phyloP scores from a whole-genome alignment of 2,797 vertebrate species.

The Ambastaia sidthimunki region DNA sequence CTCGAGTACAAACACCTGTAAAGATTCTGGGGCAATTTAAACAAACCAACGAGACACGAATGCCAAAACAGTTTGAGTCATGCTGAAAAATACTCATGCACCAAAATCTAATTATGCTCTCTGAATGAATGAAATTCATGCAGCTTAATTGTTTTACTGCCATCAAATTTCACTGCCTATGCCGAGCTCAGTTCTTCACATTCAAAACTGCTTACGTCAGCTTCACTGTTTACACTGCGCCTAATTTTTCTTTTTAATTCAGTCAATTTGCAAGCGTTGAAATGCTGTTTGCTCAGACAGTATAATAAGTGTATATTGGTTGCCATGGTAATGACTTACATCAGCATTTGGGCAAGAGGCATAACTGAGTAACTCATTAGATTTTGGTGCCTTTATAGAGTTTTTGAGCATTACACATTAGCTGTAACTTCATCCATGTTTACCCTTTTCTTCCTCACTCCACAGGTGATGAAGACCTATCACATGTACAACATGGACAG shows the following conservation, averaged over 20 bases:
- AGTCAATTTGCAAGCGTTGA: too few species aligned
- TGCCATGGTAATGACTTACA: too few species aligned
- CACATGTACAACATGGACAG: slow-evolving; percentile 99
- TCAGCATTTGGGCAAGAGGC: too few species aligned
- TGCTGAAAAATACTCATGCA: slow-evolving; percentile 11
- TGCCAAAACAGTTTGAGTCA: neutral
- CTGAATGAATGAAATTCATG: neutral
- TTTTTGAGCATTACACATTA: neutral
- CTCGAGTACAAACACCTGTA: slow-evolving; percentile 19
- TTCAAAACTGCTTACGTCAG: too few species aligned
- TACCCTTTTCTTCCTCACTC: slow-evolving; percentile 17
- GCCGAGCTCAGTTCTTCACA: too few species aligned
- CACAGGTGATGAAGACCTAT: slow-evolving; percentile 99
- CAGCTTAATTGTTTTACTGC: neutral
- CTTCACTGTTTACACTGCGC: too few species aligned
- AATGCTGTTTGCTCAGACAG: too few species aligned
- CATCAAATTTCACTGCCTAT: neutral
- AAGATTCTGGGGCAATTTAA: slow-evolving; percentile 18
- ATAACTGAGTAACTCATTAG: too few species aligned
- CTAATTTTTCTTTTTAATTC: too few species aligned
- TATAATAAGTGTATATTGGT: too few species aligned
- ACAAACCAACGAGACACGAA: neutral
- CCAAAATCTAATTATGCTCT: neutral
- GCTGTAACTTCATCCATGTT: neutral
- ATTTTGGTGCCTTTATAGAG: neutral